Percentiles rank a stretch among this genome's conserved stretches.
phyloP scores from a whole-genome alignment of 37 sponge, comb jelly and placozoan genomes.

The Haliclona indistincta region DNA sequence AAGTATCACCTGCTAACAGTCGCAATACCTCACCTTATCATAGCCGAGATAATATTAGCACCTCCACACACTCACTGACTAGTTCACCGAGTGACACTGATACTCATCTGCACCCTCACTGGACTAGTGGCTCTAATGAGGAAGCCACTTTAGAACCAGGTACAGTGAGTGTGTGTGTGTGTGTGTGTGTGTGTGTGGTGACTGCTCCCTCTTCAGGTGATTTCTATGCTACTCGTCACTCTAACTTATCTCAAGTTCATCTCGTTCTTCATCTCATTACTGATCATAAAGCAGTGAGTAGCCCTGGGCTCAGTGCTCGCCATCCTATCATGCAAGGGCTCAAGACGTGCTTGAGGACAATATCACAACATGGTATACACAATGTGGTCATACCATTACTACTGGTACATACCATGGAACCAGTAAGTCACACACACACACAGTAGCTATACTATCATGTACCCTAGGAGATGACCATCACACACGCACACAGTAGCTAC shows the following conservation, averaged over 20 bases:
- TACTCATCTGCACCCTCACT: background rate
- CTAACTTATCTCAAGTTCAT: slow-evolving; percentile 93
- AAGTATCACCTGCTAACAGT: no score
- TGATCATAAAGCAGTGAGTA: slow-evolving; percentile 33
- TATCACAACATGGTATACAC: slow-evolving; percentile 60
- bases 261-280: slow-evolving; percentile 80
- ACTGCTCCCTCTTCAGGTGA: slow-evolving; percentile 62
- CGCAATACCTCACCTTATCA: no score
- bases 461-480: background rate
- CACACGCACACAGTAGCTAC: no score
- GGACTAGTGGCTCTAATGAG: background rate
- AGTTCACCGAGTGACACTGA: background rate
- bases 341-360: slow-evolving; percentile 70
- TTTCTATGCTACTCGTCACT: slow-evolving; percentile 90
- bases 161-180: background rate
- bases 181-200: background rate
- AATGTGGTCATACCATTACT: slow-evolving; percentile 82
- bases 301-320: slow-evolving; percentile 39
- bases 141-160: background rate
- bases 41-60: no score
- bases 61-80: no score
- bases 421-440: no score
- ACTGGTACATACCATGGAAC: slow-evolving; percentile 81
- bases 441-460: background rate
- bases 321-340: slow-evolving; percentile 84